Base-by-base conservation (phyloP, 2,888 invertebrate genomes). In the Agyllia agylla region DNA sequence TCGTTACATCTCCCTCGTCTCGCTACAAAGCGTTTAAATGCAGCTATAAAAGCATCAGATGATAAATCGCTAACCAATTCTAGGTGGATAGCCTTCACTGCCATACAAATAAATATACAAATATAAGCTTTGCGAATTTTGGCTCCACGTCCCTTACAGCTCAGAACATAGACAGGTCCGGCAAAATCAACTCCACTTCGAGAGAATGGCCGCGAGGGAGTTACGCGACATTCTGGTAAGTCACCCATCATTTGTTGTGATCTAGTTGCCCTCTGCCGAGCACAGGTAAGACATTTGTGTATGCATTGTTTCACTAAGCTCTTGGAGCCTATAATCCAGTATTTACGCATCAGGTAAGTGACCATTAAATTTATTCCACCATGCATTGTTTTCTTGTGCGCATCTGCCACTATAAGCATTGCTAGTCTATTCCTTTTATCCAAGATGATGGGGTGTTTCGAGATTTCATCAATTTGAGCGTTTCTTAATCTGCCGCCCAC, bases 361-460 rank as follows among this genome's bases (percentile, higher is more conserved):
- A 95, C 49, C 92, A 92, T 94, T 4, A 94, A 30, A 24, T 94
- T 92, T 13, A 90, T 82, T 20, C 93, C 94, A 5, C 95, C 94
- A 49, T 95, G 94, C 17, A 94, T 33, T 24, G 93, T 95, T 77
- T 88, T 92, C 20, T 35, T 0, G 77, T 94, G 93, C 9, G 93
- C 92, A 11, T 93, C 89, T 17, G 89, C 88, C n/a, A 95, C 8
- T 5, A 95, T 78, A 17, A 94, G 83, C 9, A 33, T 86, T 38
- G 87, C 87, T 1, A 95, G 57, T 9, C 20, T 42, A 20, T 87
- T 91, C 31, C 91, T 90, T 35, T 90, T 91, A 0, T 87, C 87
- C 9, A 94, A 20, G 78, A 95, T 93, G 11, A 92, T 87, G 2
- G 91, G 92, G 88, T 93, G 90, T 77, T 91, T 64, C 24, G 27